phyloP scores from a whole-genome alignment of 2,888 invertebrate species.

The Drosophila ezoana region DNA sequence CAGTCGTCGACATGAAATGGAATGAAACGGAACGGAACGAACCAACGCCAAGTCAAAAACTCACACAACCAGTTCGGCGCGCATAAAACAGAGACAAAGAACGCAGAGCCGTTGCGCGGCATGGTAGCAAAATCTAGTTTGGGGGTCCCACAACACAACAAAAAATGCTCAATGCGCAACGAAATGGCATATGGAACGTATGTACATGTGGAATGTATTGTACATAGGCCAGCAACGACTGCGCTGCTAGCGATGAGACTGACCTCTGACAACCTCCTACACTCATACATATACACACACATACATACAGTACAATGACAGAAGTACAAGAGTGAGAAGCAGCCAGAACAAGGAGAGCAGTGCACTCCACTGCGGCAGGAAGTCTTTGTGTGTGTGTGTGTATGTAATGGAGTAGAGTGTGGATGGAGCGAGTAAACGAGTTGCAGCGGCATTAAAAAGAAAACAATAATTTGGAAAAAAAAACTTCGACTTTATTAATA shows the following conservation, averaged over 20 bases:
- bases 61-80: constrained; percentile 73
- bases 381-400: constrained; percentile 25
- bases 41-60: constrained; percentile 64
- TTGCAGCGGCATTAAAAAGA: constrained; percentile 21
- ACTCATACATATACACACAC: constrained; percentile 40
- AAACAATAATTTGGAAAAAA: constrained; percentile 27
- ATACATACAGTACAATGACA: constrained; percentile 29
- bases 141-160: constrained; percentile 41
- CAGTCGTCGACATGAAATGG: constrained; percentile 13
- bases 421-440: constrained; percentile 29
- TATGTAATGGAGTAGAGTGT: constrained; percentile 3
- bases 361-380: constrained; percentile 61
- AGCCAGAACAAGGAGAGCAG: constrained; percentile 70
- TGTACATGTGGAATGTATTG: constrained; percentile 52
- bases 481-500: constrained; percentile 37
- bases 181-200: constrained; percentile 67
- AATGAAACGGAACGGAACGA: constrained; percentile 28
- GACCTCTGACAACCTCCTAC: constrained; percentile 81
- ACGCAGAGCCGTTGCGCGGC: constrained; percentile 41
- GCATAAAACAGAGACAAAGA: constrained; percentile 67
- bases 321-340: constrained; percentile 48
- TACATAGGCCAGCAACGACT: constrained; percentile 55
- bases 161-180: constrained; percentile 54
- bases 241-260: constrained; percentile 73
- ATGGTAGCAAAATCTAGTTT: constrained; percentile 73